Evolutionary conservation across 2,888 invertebrate species (phyloP).

Genomic region (Drosophila falleni): DNA sequence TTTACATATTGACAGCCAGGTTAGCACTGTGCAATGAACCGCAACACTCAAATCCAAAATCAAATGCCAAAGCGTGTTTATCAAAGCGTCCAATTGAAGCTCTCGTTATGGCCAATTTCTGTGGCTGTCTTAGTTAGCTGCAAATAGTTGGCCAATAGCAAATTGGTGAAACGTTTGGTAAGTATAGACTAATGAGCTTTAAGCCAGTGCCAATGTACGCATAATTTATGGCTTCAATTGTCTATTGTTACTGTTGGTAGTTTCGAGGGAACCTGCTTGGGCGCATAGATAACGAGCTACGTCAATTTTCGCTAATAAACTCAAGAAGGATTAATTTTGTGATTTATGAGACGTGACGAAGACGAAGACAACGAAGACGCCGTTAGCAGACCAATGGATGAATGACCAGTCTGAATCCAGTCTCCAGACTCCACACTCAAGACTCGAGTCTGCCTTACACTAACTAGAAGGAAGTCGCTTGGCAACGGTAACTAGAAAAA

Average conservation of each 20-base stretch:
- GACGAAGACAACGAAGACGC: conserved; percentile 28
- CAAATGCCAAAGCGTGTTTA: conserved; percentile 40
- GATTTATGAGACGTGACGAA: conserved; percentile 79
- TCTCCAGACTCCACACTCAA: neutral
- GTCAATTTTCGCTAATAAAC: conserved; percentile 84
- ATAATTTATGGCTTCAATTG: conserved; percentile 73
- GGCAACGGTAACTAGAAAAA: conserved; percentile 42
- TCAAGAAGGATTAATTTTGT: conserved; percentile 84
- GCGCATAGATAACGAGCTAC: conserved; percentile 72
- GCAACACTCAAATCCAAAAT: conserved; percentile 27
- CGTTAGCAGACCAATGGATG: conserved; percentile 6
- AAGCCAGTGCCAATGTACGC: conserved; percentile 55
- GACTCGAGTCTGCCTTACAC: neutral
- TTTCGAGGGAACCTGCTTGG: conserved; percentile 24
- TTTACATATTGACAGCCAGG: conserved; percentile 62
- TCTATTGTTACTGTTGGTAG: conserved; percentile 32
- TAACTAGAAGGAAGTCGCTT: conserved; percentile 2
- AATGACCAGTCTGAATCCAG: conserved; percentile 25
- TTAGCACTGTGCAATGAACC: conserved; percentile 62
- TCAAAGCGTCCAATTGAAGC: conserved; percentile 9
- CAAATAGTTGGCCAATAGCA: conserved; percentile 29
- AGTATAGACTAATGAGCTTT: conserved; percentile 28
- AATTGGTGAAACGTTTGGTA: conserved; percentile 48
- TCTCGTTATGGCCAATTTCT: conserved; percentile 8
- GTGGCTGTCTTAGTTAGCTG: conserved; percentile 9